Evolutionary conservation across 2,797 vertebrate genomes (phyloP).

Genomic region (Peromyscus aztecus): DNA sequence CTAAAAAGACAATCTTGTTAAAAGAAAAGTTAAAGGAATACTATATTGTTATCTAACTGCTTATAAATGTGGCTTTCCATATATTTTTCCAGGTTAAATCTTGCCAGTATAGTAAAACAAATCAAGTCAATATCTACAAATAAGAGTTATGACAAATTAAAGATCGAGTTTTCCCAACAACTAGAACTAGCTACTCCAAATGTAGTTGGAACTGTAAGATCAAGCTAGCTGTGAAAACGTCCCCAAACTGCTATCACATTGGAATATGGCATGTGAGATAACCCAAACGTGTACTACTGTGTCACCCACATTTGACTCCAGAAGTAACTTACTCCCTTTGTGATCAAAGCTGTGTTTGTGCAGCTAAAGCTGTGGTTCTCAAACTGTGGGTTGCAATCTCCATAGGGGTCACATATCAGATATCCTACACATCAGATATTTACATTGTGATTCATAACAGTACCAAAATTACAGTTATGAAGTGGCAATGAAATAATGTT

Average conservation of each 20-base stretch:
- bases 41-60: neutral
- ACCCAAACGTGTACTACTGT: neutral
- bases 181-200: neutral
- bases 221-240: neutral
- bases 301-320: neutral
- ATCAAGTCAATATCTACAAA: neutral
- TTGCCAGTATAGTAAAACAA: neutral
- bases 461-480: neutral
- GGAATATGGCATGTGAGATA: neutral
- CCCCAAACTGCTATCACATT: no score
- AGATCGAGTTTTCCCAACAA: neutral
- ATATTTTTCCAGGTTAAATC: neutral
- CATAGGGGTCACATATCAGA: neutral
- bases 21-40: neutral
- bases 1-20: neutral
- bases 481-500: neutral
- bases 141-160: neutral
- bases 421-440: neutral
- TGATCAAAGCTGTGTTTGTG: neutral
- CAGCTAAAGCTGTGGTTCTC: neutral
- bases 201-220: neutral
- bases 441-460: neutral
- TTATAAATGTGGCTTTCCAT: neutral
- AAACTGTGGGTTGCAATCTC: neutral
- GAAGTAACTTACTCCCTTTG: neutral